phyloP scores from a whole-genome alignment of 2,113 vertebrate species.

The Osmerus eperlanus region DNA sequence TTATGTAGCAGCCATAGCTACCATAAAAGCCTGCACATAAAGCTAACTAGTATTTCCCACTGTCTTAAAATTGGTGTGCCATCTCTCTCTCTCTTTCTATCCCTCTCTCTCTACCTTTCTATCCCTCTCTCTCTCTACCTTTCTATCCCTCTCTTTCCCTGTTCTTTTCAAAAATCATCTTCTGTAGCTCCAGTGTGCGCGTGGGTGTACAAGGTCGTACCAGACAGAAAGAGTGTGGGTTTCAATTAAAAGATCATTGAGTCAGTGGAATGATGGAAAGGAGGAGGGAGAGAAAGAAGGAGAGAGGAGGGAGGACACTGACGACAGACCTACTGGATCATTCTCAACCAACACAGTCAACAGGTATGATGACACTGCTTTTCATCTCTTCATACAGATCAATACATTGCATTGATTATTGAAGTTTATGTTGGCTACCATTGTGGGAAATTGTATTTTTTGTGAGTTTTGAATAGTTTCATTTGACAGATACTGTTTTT shows the following conservation, averaged over 20 bases:
- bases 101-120: neutral
- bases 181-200: constrained; percentile 12
- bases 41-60: neutral
- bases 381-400: neutral
- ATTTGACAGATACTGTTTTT: too few species aligned
- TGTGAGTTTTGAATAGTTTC: too few species aligned
- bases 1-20: too few species aligned
- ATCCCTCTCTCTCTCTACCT: neutral
- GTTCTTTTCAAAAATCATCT: constrained; percentile 18
- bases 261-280: constrained; percentile 17
- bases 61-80: neutral
- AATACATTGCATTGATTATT: neutral
- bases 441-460: too few species aligned
- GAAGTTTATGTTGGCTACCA: neutral
- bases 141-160: constrained; percentile 2
- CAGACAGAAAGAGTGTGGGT: constrained; percentile 34
- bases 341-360: constrained; percentile 13
- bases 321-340: neutral
- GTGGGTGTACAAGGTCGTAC: constrained; percentile 42
- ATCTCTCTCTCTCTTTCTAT: neutral
- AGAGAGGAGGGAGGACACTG: neutral
- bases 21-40: too few species aligned
- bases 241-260: constrained; percentile 24
- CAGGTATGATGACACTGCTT: constrained; percentile 34
- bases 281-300: constrained; percentile 1